Conservation (phyloP, 2,797 vertebrate genomes). For the Sebastes taczanowskii region DNA sequence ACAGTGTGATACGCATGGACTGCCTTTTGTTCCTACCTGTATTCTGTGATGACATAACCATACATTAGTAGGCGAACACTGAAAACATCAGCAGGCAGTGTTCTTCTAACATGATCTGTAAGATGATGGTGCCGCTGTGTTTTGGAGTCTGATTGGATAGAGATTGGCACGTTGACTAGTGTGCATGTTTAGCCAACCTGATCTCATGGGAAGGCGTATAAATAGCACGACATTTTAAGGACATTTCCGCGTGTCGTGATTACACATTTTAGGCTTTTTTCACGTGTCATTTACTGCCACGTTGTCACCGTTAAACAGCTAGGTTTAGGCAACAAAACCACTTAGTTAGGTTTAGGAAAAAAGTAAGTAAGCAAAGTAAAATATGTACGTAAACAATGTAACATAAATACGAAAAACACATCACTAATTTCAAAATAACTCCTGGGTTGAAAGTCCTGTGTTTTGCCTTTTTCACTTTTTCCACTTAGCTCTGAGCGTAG, state of each 20-base stretch:
- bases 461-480: too few species aligned
- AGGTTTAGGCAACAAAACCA: too few species aligned
- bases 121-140: not conserved
- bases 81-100: not conserved
- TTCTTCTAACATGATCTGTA: not conserved
- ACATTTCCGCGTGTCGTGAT: too few species aligned
- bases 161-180: not conserved
- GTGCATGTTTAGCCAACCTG: not conserved
- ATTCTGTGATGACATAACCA: not conserved
- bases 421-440: too few species aligned
- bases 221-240: too few species aligned
- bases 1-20: not conserved
- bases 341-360: too few species aligned
- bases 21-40: not conserved
- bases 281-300: too few species aligned
- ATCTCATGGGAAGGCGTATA: too few species aligned
- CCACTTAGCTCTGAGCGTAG: too few species aligned
- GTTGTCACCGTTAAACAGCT: fast-evolving
- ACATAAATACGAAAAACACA: too few species aligned
- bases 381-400: fast-evolving
- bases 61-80: not conserved
- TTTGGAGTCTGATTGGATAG: not conserved
- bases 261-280: fast-evolving
- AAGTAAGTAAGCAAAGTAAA: too few species aligned
- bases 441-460: too few species aligned